phyloP scores from a whole-genome alignment of 2,113 vertebrate genomes.

The Equus przewalskii region DNA sequence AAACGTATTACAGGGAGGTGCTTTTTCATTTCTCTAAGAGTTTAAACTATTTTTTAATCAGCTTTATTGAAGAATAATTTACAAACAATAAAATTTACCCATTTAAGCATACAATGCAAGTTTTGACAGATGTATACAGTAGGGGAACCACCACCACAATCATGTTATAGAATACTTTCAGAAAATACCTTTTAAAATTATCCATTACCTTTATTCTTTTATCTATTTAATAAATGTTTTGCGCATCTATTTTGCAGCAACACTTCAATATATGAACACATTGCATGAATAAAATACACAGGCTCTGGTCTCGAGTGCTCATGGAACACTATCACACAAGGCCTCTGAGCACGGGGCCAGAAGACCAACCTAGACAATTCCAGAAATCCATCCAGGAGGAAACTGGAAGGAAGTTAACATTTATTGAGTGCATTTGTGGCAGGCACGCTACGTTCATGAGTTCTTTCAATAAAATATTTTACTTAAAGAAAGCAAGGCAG shows the following conservation, averaged over 20 bases:
- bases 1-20: not conserved
- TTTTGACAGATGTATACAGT: not conserved
- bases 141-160: not conserved
- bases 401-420: not conserved
- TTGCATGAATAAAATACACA: not conserved
- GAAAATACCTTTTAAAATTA: not conserved
- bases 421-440: not conserved
- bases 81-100: conserved; percentile 20
- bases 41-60: conserved; percentile 18
- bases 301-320: not conserved
- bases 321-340: not conserved
- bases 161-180: not conserved
- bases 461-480: not conserved
- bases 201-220: not conserved
- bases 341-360: not conserved
- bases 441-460: not conserved
- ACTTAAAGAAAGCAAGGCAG: not conserved
- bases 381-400: not conserved
- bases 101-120: not conserved
- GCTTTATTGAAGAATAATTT: conserved; percentile 37
- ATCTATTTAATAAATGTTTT: not conserved
- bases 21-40: conserved; percentile 24
- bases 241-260: not conserved
- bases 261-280: not conserved
- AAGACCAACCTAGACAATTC: not conserved